Conservation (phyloP, 2,113 vertebrate genomes). For the Dromas ardeola region DNA sequence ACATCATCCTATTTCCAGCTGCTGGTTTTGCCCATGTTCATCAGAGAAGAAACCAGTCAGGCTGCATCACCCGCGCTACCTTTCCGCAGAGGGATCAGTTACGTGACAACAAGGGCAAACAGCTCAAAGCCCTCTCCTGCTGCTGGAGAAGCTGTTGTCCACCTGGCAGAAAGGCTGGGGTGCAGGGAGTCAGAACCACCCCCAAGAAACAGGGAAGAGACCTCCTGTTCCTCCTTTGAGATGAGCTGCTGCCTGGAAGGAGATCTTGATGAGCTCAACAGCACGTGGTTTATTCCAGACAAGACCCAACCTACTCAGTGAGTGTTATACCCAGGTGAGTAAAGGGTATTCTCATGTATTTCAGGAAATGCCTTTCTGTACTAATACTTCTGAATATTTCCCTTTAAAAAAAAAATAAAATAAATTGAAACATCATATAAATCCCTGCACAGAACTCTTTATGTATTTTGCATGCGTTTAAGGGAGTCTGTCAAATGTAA, state of each 20-base stretch:
- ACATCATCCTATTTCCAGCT: background rate
- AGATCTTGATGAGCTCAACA: background rate
- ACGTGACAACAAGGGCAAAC: background rate
- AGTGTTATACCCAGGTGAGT: background rate
- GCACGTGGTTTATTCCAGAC: background rate
- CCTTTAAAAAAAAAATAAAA: background rate
- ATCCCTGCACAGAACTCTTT: background rate
- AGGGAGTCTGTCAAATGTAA: background rate
- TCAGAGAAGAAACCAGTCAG: background rate
- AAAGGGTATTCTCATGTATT: background rate
- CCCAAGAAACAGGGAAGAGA: background rate
- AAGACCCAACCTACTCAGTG: no score
- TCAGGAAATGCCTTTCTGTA: background rate
- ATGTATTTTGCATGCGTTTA: fast-evolving
- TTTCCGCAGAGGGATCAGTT: background rate
- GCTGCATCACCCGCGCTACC: background rate
- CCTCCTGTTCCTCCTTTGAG: fast-evolving
- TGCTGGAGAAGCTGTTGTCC: background rate
- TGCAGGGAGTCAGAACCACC: background rate
- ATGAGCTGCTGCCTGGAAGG: background rate
- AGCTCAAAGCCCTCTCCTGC: background rate
- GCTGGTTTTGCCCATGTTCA: background rate
- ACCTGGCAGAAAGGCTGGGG: background rate
- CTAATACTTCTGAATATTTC: background rate
- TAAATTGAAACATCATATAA: background rate